Percentiles rank a stretch among this genome's conserved stretches.
phyloP scores from a whole-genome alignment of 2,888 invertebrate species.

The Nemurella pictetii region DNA sequence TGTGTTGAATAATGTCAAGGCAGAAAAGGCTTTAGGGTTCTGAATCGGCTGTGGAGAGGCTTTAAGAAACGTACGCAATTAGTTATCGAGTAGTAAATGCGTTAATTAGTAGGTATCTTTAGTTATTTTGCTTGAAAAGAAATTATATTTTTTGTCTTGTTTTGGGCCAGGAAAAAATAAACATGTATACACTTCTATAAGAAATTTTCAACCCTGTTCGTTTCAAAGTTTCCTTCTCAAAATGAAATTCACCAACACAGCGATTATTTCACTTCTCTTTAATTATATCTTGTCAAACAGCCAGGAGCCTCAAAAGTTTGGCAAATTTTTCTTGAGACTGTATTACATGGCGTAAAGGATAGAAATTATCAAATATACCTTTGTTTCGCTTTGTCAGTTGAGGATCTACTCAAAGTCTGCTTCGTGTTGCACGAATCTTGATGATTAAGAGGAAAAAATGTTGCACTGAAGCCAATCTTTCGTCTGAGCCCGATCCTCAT shows the following conservation, averaged over 20 bases:
- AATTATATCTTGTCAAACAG: not conserved
- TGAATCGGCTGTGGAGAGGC: not conserved
- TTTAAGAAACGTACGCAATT: not conserved
- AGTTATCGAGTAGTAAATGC: not conserved
- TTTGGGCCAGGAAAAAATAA: no score
- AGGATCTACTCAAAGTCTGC: no score
- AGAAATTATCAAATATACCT: not conserved
- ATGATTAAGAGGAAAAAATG: no score
- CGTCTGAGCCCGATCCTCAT: no score
- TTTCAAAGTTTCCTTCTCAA: no score
- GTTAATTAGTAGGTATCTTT: no score
- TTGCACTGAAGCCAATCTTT: no score
- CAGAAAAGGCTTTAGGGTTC: not conserved
- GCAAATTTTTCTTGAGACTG: not conserved
- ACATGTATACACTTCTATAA: no score
- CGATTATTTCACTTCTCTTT: not conserved
- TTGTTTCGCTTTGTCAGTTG: not conserved
- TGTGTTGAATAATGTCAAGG: not conserved
- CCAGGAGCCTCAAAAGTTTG: not conserved
- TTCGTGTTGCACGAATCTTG: no score
- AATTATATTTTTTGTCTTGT: no score
- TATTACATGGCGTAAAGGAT: not conserved
- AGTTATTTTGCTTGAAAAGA: no score
- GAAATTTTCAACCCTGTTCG: no score
- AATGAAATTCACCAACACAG: not conserved